phyloP scores from a whole-genome alignment of 2,113 vertebrate species.

The Monopterus albus region DNA sequence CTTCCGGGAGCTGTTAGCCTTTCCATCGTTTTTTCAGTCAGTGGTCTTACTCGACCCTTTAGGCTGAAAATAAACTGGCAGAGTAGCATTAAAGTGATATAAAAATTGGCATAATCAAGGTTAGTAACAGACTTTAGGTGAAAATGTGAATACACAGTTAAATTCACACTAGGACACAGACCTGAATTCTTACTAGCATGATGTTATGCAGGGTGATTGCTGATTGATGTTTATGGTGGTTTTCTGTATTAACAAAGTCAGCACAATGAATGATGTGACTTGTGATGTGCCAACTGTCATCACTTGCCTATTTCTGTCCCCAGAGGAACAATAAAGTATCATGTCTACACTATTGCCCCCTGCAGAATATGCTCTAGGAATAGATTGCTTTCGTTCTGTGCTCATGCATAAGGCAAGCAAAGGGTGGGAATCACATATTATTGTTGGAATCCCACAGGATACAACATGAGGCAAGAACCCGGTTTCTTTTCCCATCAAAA shows the following conservation, averaged over 20 bases:
- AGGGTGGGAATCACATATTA: constrained; percentile 56
- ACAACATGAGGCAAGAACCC: constrained; percentile 22
- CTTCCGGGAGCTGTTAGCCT: no score
- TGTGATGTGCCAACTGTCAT: constrained; percentile 55
- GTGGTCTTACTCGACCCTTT: no score
- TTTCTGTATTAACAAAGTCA: constrained; percentile 31
- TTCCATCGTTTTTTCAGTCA: no score
- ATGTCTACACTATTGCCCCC: constrained; percentile 33
- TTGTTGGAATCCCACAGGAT: constrained; percentile 56
- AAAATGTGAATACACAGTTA: not conserved
- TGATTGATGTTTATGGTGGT: not conserved
- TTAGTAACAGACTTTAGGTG: not conserved
- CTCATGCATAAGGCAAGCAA: constrained; percentile 54
- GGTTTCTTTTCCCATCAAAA: constrained; percentile 36
- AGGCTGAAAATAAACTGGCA: no score
- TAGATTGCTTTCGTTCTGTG: constrained; percentile 61
- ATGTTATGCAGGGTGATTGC: constrained; percentile 2
- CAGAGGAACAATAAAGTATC: constrained; percentile 59
- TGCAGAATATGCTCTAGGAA: constrained; percentile 43
- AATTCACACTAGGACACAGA: not conserved
- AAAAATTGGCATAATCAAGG: not conserved
- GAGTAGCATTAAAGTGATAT: not conserved
- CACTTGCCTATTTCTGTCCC: constrained; percentile 59
- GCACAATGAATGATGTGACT: constrained; percentile 31
- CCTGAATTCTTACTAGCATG: not conserved